Conservation (phyloP, 2,113 vertebrate genomes). For the Pyrgilauda ruficollis region DNA sequence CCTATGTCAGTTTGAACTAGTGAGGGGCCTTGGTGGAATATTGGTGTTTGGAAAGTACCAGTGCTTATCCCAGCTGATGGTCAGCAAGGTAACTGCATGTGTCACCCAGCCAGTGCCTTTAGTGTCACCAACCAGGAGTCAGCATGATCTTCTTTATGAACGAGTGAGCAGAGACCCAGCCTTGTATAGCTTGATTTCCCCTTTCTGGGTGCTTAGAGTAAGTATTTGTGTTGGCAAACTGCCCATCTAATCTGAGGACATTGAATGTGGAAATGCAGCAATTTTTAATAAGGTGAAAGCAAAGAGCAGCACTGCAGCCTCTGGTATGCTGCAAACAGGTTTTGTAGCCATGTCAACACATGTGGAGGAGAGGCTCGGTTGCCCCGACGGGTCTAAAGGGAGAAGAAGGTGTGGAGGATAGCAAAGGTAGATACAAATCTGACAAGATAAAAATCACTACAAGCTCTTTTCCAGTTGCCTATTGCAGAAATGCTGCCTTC, state of each 20-base stretch:
- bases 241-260: constrained; percentile 28
- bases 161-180: neutral
- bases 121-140: neutral
- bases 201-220: neutral
- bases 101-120: neutral
- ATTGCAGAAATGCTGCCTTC: neutral
- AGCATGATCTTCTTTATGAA: neutral
- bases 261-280: constrained; percentile 1
- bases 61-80: neutral
- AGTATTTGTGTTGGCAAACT: constrained; percentile 18
- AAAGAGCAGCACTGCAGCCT: neutral
- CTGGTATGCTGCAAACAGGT: constrained; percentile 42
- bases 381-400: neutral
- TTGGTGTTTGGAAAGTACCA: neutral
- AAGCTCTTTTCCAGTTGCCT: neutral
- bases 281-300: constrained; percentile 17
- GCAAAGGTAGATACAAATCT: neutral
- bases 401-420: constrained; percentile 6
- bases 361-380: neutral
- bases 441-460: constrained; percentile 4
- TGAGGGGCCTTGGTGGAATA: neutral
- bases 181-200: neutral
- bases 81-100: neutral
- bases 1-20: neutral
- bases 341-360: constrained; percentile 23